Percentiles rank a stretch among this genome's conserved stretches.
Evolutionary conservation across 2,888 invertebrate species (phyloP).

Genomic region (Agonopterix arenella): DNA sequence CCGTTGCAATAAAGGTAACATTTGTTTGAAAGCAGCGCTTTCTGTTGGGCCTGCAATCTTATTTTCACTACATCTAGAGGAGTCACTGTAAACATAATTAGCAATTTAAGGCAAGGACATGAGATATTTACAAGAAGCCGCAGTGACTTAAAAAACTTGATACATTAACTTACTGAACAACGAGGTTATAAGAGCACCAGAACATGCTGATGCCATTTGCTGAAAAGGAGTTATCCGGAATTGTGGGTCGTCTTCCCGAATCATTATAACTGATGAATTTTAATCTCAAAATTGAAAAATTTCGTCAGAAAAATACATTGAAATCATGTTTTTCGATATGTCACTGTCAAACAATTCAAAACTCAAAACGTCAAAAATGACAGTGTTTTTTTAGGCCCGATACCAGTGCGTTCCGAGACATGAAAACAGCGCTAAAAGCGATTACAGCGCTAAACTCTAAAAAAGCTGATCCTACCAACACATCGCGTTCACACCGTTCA

Average conservation of each 20-base stretch:
- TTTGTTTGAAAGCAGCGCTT: conserved; percentile 86
- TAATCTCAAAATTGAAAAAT: neutral
- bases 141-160: too few relatives aligned
- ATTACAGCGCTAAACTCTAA: too few relatives aligned
- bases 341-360: too few relatives aligned
- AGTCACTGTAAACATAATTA: conserved; percentile 84
- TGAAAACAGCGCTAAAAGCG: too few relatives aligned
- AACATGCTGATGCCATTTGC: conserved; percentile 90
- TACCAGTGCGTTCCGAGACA: too few relatives aligned
- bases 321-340: neutral
- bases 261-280: conserved; percentile 36
- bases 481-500: too few relatives aligned
- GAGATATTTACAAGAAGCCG: too few relatives aligned
- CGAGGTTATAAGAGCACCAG: conserved; percentile 93
- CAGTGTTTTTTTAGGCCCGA: too few relatives aligned
- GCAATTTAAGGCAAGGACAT: too few relatives aligned
- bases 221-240: conserved; percentile 87
- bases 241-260: conserved; percentile 82
- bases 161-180: conserved; percentile 82
- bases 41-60: conserved; percentile 95
- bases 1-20: conserved; percentile 99
- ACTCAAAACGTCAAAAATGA: too few relatives aligned
- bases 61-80: conserved; percentile 99
- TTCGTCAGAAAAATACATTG: neutral
- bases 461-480: too few relatives aligned